Evolutionary conservation across 1,140 invertebrate genomes (phyloP).

Genomic region (Dendrolimus kikuchii): DNA sequence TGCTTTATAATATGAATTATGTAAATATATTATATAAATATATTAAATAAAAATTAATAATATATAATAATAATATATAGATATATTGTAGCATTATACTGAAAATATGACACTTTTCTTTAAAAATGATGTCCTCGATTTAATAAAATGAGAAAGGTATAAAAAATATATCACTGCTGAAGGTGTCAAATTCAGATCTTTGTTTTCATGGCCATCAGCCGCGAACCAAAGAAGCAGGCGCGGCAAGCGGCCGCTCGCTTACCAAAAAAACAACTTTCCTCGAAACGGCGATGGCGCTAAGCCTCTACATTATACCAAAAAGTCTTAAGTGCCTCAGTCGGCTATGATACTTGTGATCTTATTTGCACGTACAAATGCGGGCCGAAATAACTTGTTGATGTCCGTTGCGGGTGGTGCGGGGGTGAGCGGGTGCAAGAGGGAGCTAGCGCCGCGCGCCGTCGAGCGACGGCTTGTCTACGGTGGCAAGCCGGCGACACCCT

Average conservation of each 20-base stretch:
- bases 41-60: too few species aligned
- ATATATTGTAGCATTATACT: too few species aligned
- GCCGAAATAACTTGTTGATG: constrained; percentile 71
- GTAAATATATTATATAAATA: too few species aligned
- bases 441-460: constrained; percentile 67
- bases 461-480: constrained; percentile 83
- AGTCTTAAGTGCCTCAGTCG: constrained; percentile 27
- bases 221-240: constrained; percentile 36
- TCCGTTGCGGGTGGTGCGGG: constrained; percentile 45
- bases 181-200: constrained; percentile 8
- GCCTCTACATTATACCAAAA: constrained; percentile 29
- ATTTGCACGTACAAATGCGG: constrained; percentile 26
- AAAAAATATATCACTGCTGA: not conserved
- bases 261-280: constrained; percentile 69
- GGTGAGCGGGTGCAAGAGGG: constrained; percentile 38
- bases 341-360: constrained; percentile 41
- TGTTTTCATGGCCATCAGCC: constrained; percentile 50
- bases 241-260: constrained; percentile 45
- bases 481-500: constrained; percentile 89
- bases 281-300: constrained; percentile 70
- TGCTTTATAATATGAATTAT: too few species aligned
- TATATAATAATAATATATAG: too few species aligned
- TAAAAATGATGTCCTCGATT: too few species aligned
- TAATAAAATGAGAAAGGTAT: not conserved
- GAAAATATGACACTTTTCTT: too few species aligned